Percentiles rank a stretch among this genome's conserved stretches.
Conservation (phyloP, 2,888 invertebrate genomes). For the Stenurella melanura region DNA sequence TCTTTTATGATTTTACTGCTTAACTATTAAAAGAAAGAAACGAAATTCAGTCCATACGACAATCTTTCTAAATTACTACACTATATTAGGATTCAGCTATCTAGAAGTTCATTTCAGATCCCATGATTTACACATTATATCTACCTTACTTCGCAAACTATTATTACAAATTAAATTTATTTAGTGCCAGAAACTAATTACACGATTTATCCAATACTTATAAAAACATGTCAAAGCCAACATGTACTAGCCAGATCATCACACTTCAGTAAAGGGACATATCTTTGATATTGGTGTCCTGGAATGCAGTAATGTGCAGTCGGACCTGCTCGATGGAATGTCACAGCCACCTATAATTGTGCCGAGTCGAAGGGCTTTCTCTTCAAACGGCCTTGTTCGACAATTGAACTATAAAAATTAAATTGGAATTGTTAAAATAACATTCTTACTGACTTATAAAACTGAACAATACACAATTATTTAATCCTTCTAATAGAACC, state of each 20-base stretch:
- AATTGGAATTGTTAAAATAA: constrained; percentile 5
- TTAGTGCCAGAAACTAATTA: not conserved
- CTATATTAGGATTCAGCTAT: not conserved
- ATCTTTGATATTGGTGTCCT: constrained; percentile 69
- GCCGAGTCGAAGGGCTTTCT: constrained; percentile 14
- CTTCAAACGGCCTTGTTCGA: constrained; percentile 3
- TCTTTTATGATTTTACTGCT: no score
- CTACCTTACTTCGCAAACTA: not conserved
- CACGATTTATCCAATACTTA: not conserved
- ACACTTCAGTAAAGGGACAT: constrained; percentile 35
- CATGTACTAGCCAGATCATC: constrained; percentile 25
- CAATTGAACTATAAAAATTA: constrained; percentile 5
- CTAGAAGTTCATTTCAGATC: not conserved
- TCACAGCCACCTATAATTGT: constrained; percentile 57
- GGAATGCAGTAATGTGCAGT: constrained; percentile 71
- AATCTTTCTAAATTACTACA: no score
- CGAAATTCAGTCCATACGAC: no score
- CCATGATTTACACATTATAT: not conserved
- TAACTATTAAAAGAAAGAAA: no score
- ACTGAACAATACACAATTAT: not conserved
- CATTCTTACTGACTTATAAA: not conserved
- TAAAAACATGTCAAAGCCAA: constrained; percentile 16
- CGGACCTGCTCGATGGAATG: constrained; percentile 56
- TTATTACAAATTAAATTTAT: not conserved
- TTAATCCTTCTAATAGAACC: not conserved